A percentile compares a stretch with the other conserved stretches of the same genome.
Evolutionary conservation across 2,113 vertebrate genomes (phyloP).

Genomic region (Peromyscus leucopus): DNA sequence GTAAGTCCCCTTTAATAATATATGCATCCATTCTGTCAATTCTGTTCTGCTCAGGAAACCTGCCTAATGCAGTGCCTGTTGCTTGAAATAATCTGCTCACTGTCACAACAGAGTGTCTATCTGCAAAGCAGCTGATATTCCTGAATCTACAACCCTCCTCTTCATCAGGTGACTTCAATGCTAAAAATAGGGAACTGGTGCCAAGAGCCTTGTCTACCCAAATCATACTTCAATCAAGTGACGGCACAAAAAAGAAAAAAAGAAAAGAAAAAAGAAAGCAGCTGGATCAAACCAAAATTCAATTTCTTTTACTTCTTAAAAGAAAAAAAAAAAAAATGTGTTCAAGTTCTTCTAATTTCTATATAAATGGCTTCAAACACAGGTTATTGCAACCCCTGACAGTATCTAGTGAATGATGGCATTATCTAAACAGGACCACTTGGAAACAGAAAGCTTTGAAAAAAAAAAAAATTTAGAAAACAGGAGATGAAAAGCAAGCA

Average conservation of each 20-base stretch:
- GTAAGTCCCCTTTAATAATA: not conserved
- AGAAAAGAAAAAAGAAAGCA: not conserved
- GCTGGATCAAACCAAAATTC: not conserved
- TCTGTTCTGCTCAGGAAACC: not conserved
- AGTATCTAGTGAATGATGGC: not conserved
- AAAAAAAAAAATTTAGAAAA: not conserved
- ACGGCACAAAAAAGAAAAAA: not conserved
- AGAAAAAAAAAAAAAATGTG: not conserved
- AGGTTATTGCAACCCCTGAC: not conserved
- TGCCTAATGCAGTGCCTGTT: not conserved
- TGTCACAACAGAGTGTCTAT: not conserved
- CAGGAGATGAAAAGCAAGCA: not conserved
- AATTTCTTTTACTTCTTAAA: not conserved
- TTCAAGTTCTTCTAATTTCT: not conserved
- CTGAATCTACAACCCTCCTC: not conserved
- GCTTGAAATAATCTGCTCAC: not conserved
- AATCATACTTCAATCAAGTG: not conserved
- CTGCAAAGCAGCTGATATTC: not conserved
- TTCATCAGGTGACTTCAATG: not conserved
- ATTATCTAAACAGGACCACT: not conserved
- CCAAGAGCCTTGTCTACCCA: not conserved
- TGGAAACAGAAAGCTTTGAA: not conserved
- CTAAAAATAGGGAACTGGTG: not conserved
- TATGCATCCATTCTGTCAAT: not conserved
- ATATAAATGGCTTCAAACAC: not conserved